A percentile compares a stretch with the other conserved stretches of the same genome.
phyloP scores from a whole-genome alignment of 2,113 vertebrate species.

The Delphinus delphis region DNA sequence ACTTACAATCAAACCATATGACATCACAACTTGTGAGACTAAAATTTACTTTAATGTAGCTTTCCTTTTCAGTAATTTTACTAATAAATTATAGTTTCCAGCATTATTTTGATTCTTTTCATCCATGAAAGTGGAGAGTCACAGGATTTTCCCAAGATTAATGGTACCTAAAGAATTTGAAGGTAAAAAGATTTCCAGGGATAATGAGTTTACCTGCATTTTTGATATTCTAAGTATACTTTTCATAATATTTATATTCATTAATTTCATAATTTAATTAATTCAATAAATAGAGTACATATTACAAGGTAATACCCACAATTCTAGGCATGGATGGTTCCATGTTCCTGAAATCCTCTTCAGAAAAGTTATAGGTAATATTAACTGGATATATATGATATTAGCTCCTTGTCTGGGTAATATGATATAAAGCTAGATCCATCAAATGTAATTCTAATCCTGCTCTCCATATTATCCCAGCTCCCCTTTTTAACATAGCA shows the following conservation, averaged over 20 bases:
- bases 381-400: background rate
- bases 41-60: background rate
- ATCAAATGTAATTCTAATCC: background rate
- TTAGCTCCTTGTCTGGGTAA: background rate
- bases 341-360: background rate
- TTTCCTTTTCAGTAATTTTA: background rate
- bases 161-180: background rate
- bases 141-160: background rate
- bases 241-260: background rate
- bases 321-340: background rate
- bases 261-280: background rate
- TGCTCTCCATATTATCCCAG: background rate
- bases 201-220: background rate
- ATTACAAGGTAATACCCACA: background rate
- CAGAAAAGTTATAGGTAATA: background rate
- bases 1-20: background rate
- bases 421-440: constrained; percentile 8
- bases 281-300: background rate
- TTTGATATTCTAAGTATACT: background rate
- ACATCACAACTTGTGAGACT: background rate
- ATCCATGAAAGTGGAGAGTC: background rate
- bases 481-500: background rate
- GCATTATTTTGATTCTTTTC: background rate
- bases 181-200: background rate
- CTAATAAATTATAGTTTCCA: background rate